Conservation (phyloP, 2,888 invertebrate species). For the Lasioglossum vierecki region DNA sequence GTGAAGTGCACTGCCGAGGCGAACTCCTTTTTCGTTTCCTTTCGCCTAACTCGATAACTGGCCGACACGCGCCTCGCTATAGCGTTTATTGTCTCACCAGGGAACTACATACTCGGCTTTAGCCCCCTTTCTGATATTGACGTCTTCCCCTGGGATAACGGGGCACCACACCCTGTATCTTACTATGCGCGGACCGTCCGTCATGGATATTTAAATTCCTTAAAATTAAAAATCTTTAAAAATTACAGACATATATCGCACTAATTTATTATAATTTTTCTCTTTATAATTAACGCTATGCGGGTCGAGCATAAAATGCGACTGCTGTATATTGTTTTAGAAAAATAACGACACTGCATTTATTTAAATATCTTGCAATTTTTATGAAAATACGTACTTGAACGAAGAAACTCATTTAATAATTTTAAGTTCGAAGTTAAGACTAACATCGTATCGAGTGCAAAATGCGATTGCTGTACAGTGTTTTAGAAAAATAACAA, state of each 20-base stretch:
- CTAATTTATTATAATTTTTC: neutral
- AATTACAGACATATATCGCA: neutral
- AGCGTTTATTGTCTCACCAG: slow-evolving; percentile 20
- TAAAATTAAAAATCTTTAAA: no score
- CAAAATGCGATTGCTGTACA: no score
- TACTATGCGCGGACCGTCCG: neutral
- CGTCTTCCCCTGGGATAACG: neutral
- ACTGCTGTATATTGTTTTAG: no score
- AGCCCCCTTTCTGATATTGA: neutral
- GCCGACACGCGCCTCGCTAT: slow-evolving; percentile 22
- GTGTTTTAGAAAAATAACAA: no score
- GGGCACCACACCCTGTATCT: neutral
- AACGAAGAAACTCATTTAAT: no score
- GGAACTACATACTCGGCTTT: slow-evolving; percentile 21
- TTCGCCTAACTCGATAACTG: slow-evolving; percentile 34
- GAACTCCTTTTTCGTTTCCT: slow-evolving; percentile 21
- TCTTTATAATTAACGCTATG: no score
- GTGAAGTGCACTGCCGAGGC: slow-evolving; percentile 64
- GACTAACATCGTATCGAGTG: no score
- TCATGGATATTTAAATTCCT: neutral
- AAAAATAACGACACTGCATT: no score
- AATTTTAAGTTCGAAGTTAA: no score
- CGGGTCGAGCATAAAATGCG: no score
- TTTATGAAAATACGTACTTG: no score
- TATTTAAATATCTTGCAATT: no score